Evolutionary conservation across 2,113 vertebrate species (phyloP), one percentile per base, ranked within the genome.

Genomic region (Mugil cephalus): DNA sequence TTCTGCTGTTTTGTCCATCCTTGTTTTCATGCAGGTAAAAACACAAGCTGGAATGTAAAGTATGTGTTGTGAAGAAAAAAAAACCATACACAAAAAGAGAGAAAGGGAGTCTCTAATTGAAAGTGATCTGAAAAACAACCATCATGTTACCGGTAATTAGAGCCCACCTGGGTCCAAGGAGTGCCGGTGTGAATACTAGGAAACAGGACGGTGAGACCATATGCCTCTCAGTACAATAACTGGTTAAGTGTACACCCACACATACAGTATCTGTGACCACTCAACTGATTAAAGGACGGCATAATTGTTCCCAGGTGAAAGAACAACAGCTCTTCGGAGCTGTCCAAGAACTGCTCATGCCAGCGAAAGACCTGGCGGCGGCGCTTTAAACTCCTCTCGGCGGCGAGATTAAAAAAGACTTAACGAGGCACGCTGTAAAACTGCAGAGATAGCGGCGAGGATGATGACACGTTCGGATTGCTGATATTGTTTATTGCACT

Each of bases 381-480:
- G 86, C 15, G 47, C 50, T 65, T 90, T 82, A 77, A 86, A 78
- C 64, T 52, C 48, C 69, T 56, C 12, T 34, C 30, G 12, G 14
- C n/a, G 11, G 54, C 43, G 40, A 85, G 85, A 91, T n/a, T 91
- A 72, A 90, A 87, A 53, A 82, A 84, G 77, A 74, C 36, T 77
- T 78, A 75, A 72, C 60, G 12, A 18, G 66, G 7, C 15, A 21
- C 52, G 78, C 42, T 65, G 50, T 88, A 84, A 87, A 89, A 70
- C 67, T 83, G 69, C 64, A 53, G 3, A 34, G 2, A 38, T 10
- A 3, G 2, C 21, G 62, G 68, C 52, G 35, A 48, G 9, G 36
- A 35, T 54, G 35, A 65, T 51, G n/a, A 52, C 55, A 50, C 5
- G 4, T 39, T 38, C 45, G 14, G 13, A 61, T 55, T 38, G 19